Percentiles rank a stretch among this genome's conserved stretches.
These are phyloP conservation scores for Poecilia velifera DNA, from an alignment of 2,797 vertebrate species.

Conservation along the genomic window DNA sequence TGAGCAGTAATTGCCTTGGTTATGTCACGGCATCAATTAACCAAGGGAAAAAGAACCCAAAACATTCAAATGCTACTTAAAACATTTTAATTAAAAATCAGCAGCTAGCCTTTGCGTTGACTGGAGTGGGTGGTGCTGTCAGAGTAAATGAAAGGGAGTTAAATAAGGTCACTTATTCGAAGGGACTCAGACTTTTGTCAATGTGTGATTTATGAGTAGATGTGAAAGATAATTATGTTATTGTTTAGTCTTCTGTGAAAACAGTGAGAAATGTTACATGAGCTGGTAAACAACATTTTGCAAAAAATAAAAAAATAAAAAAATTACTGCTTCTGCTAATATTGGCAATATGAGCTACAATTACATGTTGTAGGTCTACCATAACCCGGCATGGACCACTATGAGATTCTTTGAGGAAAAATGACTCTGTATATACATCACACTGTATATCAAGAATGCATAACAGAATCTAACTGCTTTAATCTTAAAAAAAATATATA, in stretches of 20 bases:
- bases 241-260: slow-evolving; percentile 37
- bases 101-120: slow-evolving; percentile 27
- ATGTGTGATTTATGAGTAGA: slow-evolving; percentile 28
- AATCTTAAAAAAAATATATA: neutral
- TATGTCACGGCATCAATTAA: slow-evolving; percentile 52
- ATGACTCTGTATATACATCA: neutral
- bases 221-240: slow-evolving; percentile 44
- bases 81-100: slow-evolving; percentile 44
- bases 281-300: slow-evolving; percentile 27
- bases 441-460: neutral
- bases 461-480: neutral
- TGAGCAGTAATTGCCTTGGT: slow-evolving; percentile 53
- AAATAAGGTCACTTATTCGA: slow-evolving; percentile 33
- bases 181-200: slow-evolving; percentile 31
- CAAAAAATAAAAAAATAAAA: neutral
- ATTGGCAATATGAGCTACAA: slow-evolving; percentile 34
- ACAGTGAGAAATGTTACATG: slow-evolving; percentile 45
- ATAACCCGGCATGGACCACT: slow-evolving; percentile 28
- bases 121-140: slow-evolving; percentile 24
- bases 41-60: neutral
- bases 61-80: slow-evolving; percentile 32
- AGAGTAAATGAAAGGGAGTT: slow-evolving; percentile 15
- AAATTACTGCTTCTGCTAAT: slow-evolving; percentile 30
- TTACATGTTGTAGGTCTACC: slow-evolving; percentile 40
- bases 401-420: neutral